Conservation (phyloP, 2,113 vertebrate species). For the Siniperca chuatsi region DNA sequence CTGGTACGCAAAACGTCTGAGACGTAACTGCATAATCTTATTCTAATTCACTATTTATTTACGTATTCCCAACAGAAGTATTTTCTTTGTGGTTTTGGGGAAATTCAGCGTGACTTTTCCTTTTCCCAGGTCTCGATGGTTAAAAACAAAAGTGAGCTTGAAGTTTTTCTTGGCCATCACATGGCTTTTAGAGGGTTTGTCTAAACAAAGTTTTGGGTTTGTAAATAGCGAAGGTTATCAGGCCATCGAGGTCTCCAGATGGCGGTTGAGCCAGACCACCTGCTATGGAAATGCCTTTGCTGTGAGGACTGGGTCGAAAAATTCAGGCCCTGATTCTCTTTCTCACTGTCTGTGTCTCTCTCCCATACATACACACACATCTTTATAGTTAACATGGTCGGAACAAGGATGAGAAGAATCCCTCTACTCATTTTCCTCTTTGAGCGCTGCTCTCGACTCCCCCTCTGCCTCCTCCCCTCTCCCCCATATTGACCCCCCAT, state of each 20-base stretch:
- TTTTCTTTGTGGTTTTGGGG: slow-evolving; percentile 75
- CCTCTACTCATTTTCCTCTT: slow-evolving; percentile 47
- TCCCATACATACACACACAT: slow-evolving; percentile 34
- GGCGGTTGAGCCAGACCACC: slow-evolving; percentile 84
- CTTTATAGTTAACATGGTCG: slow-evolving; percentile 55
- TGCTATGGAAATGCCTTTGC: slow-evolving; percentile 83
- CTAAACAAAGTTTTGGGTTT: slow-evolving; percentile 85
- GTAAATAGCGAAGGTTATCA: slow-evolving; percentile 86
- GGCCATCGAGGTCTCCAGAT: slow-evolving; percentile 84
- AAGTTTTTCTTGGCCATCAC: slow-evolving; percentile 76
- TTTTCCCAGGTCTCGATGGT: slow-evolving; percentile 76
- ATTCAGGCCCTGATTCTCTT: slow-evolving; percentile 38
- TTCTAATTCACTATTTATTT: slow-evolving; percentile 81
- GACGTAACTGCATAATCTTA: slow-evolving; percentile 65
- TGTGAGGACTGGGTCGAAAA: slow-evolving; percentile 60
- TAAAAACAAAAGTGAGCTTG: slow-evolving; percentile 71
- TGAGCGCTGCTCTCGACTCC: slow-evolving; percentile 42
- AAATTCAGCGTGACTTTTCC: slow-evolving; percentile 70
- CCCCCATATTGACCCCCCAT: slow-evolving; percentile 58
- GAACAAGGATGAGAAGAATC: slow-evolving; percentile 59
- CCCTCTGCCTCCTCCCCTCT: slow-evolving; percentile 13
- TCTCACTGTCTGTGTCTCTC: slow-evolving; percentile 46
- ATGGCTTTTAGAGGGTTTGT: slow-evolving; percentile 82
- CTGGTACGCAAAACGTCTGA: slow-evolving; percentile 69
- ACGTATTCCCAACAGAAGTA: slow-evolving; percentile 60